Base-by-base conservation (phyloP, 1,140 invertebrate genomes). In the Camponotus floridanus region DNA sequence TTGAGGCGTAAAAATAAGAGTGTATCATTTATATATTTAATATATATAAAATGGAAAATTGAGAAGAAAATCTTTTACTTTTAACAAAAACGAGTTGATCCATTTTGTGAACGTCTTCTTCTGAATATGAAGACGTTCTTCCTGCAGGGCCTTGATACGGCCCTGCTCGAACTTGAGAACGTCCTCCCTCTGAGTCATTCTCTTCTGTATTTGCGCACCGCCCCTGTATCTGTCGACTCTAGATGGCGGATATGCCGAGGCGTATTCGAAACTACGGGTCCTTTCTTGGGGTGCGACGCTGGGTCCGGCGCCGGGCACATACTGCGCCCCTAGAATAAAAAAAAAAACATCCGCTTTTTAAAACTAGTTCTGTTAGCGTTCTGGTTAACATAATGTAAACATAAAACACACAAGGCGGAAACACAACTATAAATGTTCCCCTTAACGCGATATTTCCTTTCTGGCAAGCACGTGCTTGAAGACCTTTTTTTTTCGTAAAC, bases 51-150 rank as follows among this genome's bases (percentile, higher is more conserved):
- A 7, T 64, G 45, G 31, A 5, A 64, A 26, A 31, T 31, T 62
- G 1, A 13, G 3, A 64, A 7, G 26, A 61, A 11, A 64, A 6
- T 26, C 9, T 3, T 91, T 94, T 95, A 99, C 98, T 97, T 99
- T 99, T 93, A 98, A 97, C 87, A 99, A 95, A 95, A 99, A 99
- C 2, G 98, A 99, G 95, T 99, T 99, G 97, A 99, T 99, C 99
- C 99, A 99, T 99, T 99, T 99, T 92, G 99, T 99, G 95, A 99
- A 99, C 8, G 99, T 99, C 95, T 99, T 99, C 96, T 99, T 99
- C 95, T 99, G 99, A 91, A 99, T 99, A 95, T 99, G 97, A 78
- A 99, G 96, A 87, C 99, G 97, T 96, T 99, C 99, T 94, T 99
- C 98, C 94, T 99, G 98, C 92, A 99, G 96, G 92, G 98, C 98